Percentiles rank a stretch among this genome's conserved stretches.
Conservation (phyloP, 2,888 invertebrate species). For the Sylvicola cinctus region DNA sequence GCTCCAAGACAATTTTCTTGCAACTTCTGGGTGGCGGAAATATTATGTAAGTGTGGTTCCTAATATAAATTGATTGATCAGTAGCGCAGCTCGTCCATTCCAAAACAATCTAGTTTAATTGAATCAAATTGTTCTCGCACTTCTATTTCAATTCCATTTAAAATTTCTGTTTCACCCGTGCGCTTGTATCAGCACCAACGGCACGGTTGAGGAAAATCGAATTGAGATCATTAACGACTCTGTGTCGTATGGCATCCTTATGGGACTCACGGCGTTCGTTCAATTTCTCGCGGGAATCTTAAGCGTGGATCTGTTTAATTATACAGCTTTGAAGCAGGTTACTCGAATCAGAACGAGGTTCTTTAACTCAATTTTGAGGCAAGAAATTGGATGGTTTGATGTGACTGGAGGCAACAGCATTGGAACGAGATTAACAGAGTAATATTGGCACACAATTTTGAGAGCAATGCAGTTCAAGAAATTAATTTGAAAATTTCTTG, state of each 20-base stretch:
- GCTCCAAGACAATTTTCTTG: constrained; percentile 34
- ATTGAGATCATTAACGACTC: constrained; percentile 42
- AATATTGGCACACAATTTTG: constrained; percentile 20
- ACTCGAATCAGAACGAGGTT: constrained; percentile 38
- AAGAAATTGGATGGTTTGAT: constrained; percentile 58
- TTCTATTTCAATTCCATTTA: background rate
- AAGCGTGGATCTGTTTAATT: constrained; percentile 45
- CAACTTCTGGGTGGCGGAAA: constrained; percentile 41
- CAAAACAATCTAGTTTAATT: background rate
- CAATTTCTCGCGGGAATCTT: constrained; percentile 42
- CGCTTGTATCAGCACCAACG: constrained; percentile 30
- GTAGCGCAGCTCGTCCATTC: background rate
- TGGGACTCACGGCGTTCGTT: constrained; percentile 31
- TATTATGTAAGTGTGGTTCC: constrained; percentile 25
- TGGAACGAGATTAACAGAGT: constrained; percentile 55
- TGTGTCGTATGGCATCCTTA: constrained; percentile 41
- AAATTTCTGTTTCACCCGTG: too few species aligned
- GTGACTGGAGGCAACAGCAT: constrained; percentile 44
- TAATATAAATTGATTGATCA: background rate
- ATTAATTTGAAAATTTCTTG: constrained; percentile 8
- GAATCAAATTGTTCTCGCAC: background rate
- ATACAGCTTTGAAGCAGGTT: constrained; percentile 40
- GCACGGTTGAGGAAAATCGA: constrained; percentile 31
- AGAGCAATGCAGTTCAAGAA: background rate
- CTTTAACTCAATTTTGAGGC: constrained; percentile 40